phyloP scores from a whole-genome alignment of 2,888 invertebrate species.

The Melinaea menophilus region DNA sequence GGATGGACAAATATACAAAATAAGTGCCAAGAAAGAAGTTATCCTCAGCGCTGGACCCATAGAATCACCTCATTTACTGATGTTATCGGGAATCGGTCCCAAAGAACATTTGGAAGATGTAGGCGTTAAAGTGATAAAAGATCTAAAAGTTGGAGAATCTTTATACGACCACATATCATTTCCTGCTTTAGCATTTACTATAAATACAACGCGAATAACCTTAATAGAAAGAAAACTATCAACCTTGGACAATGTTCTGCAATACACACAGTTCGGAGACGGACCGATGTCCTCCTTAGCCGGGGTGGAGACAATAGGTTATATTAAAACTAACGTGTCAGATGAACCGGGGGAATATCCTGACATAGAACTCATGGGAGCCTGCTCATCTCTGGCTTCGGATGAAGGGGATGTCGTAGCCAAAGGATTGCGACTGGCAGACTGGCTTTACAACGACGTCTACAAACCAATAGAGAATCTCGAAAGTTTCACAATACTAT shows the following conservation, averaged over 20 bases:
- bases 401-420: conserved; percentile 71
- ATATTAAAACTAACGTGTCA: conserved; percentile 77
- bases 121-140: conserved; percentile 78
- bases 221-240: conserved; percentile 49
- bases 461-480: conserved; percentile 61
- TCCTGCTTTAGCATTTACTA: conserved; percentile 73
- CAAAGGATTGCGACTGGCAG: conserved; percentile 58
- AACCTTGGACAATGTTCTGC: conserved; percentile 51
- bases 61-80: conserved; percentile 86
- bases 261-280: conserved; percentile 61
- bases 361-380: conserved; percentile 81
- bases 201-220: conserved; percentile 64
- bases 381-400: conserved; percentile 76
- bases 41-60: conserved; percentile 85
- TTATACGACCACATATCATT: conserved; percentile 83
- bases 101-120: conserved; percentile 75
- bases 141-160: conserved; percentile 82
- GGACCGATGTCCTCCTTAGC: conserved; percentile 76
- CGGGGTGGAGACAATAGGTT: conserved; percentile 78
- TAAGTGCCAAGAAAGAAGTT: conserved; percentile 73
- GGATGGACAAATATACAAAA: conserved; percentile 64
- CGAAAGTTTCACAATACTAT: conserved; percentile 70
- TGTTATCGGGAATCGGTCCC: conserved; percentile 83
- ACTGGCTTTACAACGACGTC: conserved; percentile 62
- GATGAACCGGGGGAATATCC: conserved; percentile 75